Evolutionary conservation across 2,888 invertebrate genomes (phyloP).

Genomic region (Ecliptopera silaceata): DNA sequence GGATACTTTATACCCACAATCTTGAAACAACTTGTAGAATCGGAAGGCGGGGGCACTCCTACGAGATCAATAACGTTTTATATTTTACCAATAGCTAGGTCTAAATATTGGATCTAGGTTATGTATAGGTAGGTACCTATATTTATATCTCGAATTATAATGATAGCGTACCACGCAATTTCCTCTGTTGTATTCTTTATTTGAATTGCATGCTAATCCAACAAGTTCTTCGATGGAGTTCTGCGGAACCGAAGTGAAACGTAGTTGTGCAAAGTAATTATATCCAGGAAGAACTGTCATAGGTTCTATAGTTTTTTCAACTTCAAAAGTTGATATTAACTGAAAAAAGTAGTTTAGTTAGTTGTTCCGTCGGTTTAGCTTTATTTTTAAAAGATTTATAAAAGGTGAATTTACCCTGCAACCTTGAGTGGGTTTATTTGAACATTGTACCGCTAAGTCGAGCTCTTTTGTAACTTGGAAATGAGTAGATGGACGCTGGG

Average conservation of each 20-base stretch:
- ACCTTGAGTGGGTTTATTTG: conserved; percentile 43
- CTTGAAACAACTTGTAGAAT: too few relatives aligned
- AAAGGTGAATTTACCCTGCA: conserved; percentile 50
- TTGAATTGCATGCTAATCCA: conserved; percentile 39
- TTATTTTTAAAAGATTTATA: conserved; percentile 26
- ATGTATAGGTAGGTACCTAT: not conserved
- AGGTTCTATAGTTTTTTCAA: conserved; percentile 51
- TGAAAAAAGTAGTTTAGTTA: conserved; percentile 31
- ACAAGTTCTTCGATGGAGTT: conserved; percentile 46
- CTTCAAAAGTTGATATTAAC: conserved; percentile 57
- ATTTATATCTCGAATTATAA: too few relatives aligned
- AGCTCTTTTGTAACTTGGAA: conserved; percentile 38
- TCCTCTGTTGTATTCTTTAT: conserved; percentile 40
- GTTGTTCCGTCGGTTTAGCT: not conserved
- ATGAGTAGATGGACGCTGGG: conserved; percentile 9
- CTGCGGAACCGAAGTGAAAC: conserved; percentile 50
- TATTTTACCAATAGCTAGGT: too few relatives aligned
- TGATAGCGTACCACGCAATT: conserved; percentile 45
- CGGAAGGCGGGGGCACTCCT: too few relatives aligned
- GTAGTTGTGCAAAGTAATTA: conserved; percentile 52
- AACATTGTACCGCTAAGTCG: conserved; percentile 55
- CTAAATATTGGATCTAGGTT: too few relatives aligned
- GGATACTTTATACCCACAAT: too few relatives aligned
- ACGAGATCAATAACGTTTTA: too few relatives aligned
- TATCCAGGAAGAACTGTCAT: conserved; percentile 47